phyloP scores from a whole-genome alignment of 2,888 invertebrate species.

The Sphecodes monilicornis region DNA sequence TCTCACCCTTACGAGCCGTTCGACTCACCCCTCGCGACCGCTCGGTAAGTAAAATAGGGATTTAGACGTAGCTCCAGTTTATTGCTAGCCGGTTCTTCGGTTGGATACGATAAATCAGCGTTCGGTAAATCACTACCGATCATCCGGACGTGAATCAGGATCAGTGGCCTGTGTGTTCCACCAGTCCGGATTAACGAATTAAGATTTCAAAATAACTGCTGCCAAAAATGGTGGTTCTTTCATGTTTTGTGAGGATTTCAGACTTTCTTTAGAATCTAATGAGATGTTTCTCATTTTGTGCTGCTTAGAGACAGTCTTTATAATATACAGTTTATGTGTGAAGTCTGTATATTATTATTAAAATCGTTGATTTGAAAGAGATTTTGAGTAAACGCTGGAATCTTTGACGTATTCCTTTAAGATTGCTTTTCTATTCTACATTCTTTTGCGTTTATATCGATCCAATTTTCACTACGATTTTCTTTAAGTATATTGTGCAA shows the following conservation, averaged over 20 bases:
- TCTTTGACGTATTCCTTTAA: too few relatives aligned
- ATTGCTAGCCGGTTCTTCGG: slow-evolving; percentile 71
- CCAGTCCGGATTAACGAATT: slow-evolving; percentile 28
- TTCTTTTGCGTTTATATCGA: too few relatives aligned
- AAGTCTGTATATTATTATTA: too few relatives aligned
- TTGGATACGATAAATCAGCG: slow-evolving; percentile 66
- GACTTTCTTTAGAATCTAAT: neutral
- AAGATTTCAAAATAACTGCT: neutral
- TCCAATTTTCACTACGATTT: too few relatives aligned
- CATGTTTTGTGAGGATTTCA: too few relatives aligned
- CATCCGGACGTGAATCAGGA: slow-evolving; percentile 53
- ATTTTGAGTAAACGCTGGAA: too few relatives aligned
- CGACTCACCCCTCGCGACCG: slow-evolving; percentile 60
- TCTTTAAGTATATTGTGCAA: too few relatives aligned
- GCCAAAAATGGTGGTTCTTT: neutral
- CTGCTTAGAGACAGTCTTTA: too few relatives aligned
- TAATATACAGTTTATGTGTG: too few relatives aligned
- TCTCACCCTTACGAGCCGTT: slow-evolving; percentile 9
- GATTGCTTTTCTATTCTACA: too few relatives aligned
- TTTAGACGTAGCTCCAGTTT: slow-evolving; percentile 76
- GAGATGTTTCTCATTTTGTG: too few relatives aligned
- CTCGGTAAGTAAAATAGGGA: slow-evolving; percentile 80
- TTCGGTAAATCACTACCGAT: slow-evolving; percentile 59
- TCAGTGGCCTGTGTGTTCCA: neutral
- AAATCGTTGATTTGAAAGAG: too few relatives aligned